phyloP scores from a whole-genome alignment of 2,888 invertebrate genomes.

The Griposia aprilina region DNA sequence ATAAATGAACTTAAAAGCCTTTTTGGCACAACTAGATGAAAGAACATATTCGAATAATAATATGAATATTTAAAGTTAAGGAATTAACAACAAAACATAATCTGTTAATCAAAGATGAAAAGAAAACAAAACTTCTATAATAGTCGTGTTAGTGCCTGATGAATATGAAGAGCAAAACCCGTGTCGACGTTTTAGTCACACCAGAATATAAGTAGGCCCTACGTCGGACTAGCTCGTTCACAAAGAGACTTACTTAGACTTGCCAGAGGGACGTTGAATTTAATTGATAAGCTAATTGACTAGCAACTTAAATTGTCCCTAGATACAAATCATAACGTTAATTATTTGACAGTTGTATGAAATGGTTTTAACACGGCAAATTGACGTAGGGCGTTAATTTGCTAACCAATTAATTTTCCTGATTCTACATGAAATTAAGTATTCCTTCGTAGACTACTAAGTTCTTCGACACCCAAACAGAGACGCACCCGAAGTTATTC shows the following conservation, averaged over 20 bases:
- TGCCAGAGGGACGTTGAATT: background rate
- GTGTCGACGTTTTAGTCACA: background rate
- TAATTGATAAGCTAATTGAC: background rate
- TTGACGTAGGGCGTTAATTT: background rate
- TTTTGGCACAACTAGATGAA: background rate
- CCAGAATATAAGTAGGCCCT: background rate
- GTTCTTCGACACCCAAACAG: background rate
- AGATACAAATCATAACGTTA: background rate
- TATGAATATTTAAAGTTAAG: background rate
- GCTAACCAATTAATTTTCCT: background rate
- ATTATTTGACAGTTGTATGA: background rate
- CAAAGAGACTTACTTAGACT: background rate
- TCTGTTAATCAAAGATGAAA: background rate
- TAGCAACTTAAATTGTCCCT: background rate
- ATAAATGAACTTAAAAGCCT: background rate
- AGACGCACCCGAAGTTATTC: background rate
- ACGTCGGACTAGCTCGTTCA: background rate
- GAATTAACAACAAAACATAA: background rate
- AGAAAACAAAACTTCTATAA: background rate
- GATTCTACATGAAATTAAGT: background rate
- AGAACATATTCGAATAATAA: background rate
- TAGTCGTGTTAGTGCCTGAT: background rate
- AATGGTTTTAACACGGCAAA: background rate
- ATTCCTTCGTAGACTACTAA: background rate
- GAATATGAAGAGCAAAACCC: slow-evolving; percentile 22